Evolutionary conservation across 2,888 invertebrate species (phyloP), one percentile per base, ranked within the genome.

Genomic region (Drosophila nr. fundita): DNA sequence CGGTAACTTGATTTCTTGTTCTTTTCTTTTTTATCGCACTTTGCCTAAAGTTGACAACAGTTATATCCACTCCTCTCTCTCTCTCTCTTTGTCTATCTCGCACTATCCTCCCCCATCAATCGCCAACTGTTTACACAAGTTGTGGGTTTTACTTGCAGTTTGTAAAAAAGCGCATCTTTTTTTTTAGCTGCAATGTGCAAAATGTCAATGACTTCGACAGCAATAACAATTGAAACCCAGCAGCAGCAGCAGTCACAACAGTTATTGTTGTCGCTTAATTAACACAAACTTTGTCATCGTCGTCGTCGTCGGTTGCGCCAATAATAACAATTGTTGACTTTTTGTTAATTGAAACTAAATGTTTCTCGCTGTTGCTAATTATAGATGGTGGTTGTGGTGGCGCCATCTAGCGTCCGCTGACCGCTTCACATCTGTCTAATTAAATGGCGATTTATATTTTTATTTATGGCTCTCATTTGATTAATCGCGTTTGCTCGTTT

Each of bases 301-400:
- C 11, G 7, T 24, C 45, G 13, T 38, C 54, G 36, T 27, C 49
- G 60, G 50, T 49, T 67, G 60, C 54, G 53, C 36, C 76, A 76
- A 71, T 66, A 76, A 76, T 63, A 76, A 50, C 58, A 61, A 76
- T 67, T 76, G 78, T 76, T 80, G 76, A 76, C 65, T 78, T 68
- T 78, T 66, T 61, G 79, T 80, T 80, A 80, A 84, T 88, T 84
- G 88, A 88, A 85, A 84, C 73, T 82, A 83, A 89, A 83, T 82
- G 87, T 57, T 66, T 55, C 29, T 64, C 69, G 74, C 57, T 60
- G 55, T 50, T 64, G 73, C 75, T 87, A 89, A 85, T 85, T 85
- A 89, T 87, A 74, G 7, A 45, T 45, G 45, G 42, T 7, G 42
- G 21, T 45, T 81, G 77, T 38, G 68, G 67, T 70, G 89, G 84